Conservation (phyloP, 2,888 invertebrate genomes). For the Papilio demoleus region DNA sequence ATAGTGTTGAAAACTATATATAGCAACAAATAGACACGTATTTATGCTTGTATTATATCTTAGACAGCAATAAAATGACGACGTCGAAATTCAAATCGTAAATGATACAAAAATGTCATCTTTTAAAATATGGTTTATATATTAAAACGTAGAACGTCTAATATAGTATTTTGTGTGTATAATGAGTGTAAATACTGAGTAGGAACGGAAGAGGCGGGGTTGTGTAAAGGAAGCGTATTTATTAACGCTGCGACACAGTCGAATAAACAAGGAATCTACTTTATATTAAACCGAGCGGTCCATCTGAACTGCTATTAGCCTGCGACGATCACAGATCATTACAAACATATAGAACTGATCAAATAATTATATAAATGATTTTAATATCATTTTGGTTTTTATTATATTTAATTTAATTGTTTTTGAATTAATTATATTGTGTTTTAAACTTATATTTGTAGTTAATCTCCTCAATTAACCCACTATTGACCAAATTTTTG, state of each 20-base stretch:
- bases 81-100: neutral
- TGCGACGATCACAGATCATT: constrained; percentile 47
- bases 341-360: constrained; percentile 40
- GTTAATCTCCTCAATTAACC: neutral
- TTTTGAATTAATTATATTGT: neutral
- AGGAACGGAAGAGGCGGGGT: constrained; percentile 58
- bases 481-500: too few species aligned
- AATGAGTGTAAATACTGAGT: constrained; percentile 66
- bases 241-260: constrained; percentile 71
- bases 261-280: constrained; percentile 72
- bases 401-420: neutral
- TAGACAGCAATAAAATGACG: neutral
- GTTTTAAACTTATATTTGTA: neutral
- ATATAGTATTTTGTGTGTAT: constrained; percentile 53
- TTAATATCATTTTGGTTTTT: neutral
- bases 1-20: too few species aligned
- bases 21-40: too few species aligned
- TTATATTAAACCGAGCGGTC: constrained; percentile 74
- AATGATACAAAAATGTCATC: neutral
- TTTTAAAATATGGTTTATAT: constrained; percentile 21
- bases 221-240: constrained; percentile 66
- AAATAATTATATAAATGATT: constrained; percentile 32
- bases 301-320: constrained; percentile 67
- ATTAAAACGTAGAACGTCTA: constrained; percentile 45
- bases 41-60: neutral